Base-by-base conservation (phyloP, 1,140 invertebrate species). In the Caenorhabditis tropicalis region DNA sequence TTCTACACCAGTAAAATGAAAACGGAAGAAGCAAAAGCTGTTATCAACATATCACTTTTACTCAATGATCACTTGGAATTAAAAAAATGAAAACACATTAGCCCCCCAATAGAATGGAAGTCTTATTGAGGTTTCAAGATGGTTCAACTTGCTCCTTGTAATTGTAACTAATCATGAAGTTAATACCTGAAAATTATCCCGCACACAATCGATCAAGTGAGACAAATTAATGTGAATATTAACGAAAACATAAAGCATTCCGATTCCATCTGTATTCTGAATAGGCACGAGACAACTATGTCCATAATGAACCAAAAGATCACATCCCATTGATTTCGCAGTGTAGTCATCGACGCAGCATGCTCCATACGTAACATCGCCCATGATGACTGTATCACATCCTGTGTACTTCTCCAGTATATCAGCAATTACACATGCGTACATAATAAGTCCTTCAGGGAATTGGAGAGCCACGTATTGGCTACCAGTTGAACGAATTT, bases 261-360 rank as follows among this genome's bases (percentile, higher is more conserved):
- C 96, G 58, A 99, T 91, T 46, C 94, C 94, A 88, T 93, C 93
- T 6, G 95, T 98, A 89, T 95, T 95, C 91, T 98, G 96, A 81
- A 99, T 95, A 0, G 98, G 97, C 88, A 99, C 95, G 21, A 99
- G 93, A 92, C 98, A 99, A 86, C 96, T 98, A 91, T 99, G 98
- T 10, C 97, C 98, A 93, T 99, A 99, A 92, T 99, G 98, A 51
- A 99, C 94, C 86, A 99, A 92, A 7, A 99, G 93, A 89, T 99
- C 96, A 48, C 95, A 96, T 21, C 89, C 88, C 36, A 99, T 92
- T 24, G 96, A 95, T 90, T 94, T 94, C 0, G 98, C 97, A 15
- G 96, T 97, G 88, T 94, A 96, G 92, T 99, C 98, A 92, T 99
- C 98, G n/a, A 99, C 95, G 92, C 98, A 99, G 91, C 98, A 99